A percentile compares a stretch with the other conserved stretches of the same genome.
Evolutionary conservation across 2,888 invertebrate genomes (phyloP).

Genomic region (Drosophila suboccidentalis): DNA sequence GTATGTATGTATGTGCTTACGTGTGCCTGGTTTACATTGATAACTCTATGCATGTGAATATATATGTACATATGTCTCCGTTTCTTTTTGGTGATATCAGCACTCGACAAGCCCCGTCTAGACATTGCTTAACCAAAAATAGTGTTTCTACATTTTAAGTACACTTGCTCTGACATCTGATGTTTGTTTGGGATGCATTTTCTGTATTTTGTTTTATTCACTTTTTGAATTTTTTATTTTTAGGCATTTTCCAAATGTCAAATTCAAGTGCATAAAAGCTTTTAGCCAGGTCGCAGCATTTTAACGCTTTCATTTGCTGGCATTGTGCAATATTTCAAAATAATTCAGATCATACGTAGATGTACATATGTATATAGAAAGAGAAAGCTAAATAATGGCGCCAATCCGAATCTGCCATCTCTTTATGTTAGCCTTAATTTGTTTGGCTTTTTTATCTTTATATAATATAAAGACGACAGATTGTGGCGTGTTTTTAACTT

Average conservation of each 20-base stretch:
- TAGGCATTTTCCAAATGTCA: constrained; percentile 65
- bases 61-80: constrained; percentile 12
- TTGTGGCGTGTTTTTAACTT: constrained; percentile 31
- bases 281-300: constrained; percentile 28
- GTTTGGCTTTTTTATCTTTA: constrained; percentile 27
- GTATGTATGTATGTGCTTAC: background rate
- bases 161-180: constrained; percentile 16
- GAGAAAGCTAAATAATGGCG: constrained; percentile 47
- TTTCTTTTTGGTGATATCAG: constrained; percentile 43
- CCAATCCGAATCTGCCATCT: constrained; percentile 21
- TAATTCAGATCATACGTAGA: constrained; percentile 27
- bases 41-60: constrained; percentile 36
- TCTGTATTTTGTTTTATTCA: background rate
- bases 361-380: constrained; percentile 19
- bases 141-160: constrained; percentile 41
- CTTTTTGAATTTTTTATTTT: constrained; percentile 50
- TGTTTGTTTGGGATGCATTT: constrained; percentile 36
- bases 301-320: constrained; percentile 25
- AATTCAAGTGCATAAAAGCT: constrained; percentile 60
- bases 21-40: constrained; percentile 66
- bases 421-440: constrained; percentile 40
- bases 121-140: constrained; percentile 69
- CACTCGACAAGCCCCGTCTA: constrained; percentile 49
- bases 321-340: constrained; percentile 37
- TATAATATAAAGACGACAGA: constrained; percentile 13